Conservation (phyloP, 2,888 invertebrate species). For the Molorchus minor region DNA sequence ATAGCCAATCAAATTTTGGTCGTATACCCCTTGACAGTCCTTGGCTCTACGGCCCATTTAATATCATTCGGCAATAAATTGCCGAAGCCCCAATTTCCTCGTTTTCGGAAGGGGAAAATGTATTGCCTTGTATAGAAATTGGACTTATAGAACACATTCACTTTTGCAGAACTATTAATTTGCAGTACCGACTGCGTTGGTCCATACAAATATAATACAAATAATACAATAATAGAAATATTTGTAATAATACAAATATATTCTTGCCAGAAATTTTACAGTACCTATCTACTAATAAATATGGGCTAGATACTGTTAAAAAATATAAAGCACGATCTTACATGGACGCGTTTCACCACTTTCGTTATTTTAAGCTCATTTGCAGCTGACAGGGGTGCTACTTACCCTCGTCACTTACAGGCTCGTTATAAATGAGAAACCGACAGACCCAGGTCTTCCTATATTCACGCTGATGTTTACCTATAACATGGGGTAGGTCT, state of each 20-base stretch:
- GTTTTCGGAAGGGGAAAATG: slow-evolving; percentile 4
- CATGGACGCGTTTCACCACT: slow-evolving; percentile 4
- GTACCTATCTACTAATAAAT: too few species aligned
- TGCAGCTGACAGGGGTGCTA: slow-evolving; percentile 23
- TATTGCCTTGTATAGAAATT: slow-evolving; percentile 6
- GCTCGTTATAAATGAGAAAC: slow-evolving; percentile 16
- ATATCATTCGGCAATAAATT: slow-evolving; percentile 23
- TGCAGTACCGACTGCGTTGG: too few species aligned
- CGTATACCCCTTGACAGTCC: slow-evolving; percentile 20
- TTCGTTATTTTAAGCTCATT: slow-evolving; percentile 21
- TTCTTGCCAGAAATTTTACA: too few species aligned
- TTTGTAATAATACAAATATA: too few species aligned
- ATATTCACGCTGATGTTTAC: slow-evolving; percentile 15
- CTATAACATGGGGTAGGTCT: slow-evolving; percentile 10
- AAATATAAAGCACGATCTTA: slow-evolving; percentile 6
- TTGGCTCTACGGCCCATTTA: slow-evolving; percentile 24
- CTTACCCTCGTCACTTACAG: slow-evolving; percentile 15
- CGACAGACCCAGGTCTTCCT: slow-evolving; percentile 7
- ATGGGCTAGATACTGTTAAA: too few species aligned
- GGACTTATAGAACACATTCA: background rate
- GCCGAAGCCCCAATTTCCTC: slow-evolving; percentile 15
- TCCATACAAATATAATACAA: too few species aligned
- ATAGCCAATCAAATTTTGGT: slow-evolving; percentile 27
- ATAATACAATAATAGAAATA: too few species aligned
- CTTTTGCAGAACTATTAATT: too few species aligned